phyloP scores from a whole-genome alignment of 2,888 invertebrate species.

The Acrocera orbiculus region DNA sequence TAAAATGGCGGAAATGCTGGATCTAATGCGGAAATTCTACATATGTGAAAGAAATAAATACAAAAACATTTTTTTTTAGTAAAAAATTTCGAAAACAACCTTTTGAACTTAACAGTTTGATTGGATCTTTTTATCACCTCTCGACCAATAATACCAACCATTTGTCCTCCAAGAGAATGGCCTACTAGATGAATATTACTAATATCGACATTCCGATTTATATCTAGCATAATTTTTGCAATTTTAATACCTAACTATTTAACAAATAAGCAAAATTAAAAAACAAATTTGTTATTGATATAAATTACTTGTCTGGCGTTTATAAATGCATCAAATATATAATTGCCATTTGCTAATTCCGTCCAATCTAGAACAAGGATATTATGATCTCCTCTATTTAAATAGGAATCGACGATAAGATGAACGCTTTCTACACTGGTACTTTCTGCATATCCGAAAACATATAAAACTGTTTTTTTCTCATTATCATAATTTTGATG shows the following conservation, averaged over 20 bases:
- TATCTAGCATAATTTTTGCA: slow-evolving; percentile 20
- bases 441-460: slow-evolving; percentile 42
- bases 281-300: not conserved
- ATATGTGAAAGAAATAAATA: not conserved
- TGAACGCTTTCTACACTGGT: slow-evolving; percentile 40
- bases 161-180: slow-evolving; percentile 28
- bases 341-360: slow-evolving; percentile 28
- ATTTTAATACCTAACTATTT: slow-evolving; percentile 20
- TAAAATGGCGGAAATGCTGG: slow-evolving; percentile 44
- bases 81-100: not conserved
- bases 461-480: slow-evolving; percentile 37
- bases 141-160: slow-evolving; percentile 25
- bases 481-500: slow-evolving; percentile 26
- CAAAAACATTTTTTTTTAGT: not conserved
- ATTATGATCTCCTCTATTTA: slow-evolving; percentile 23
- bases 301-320: slow-evolving; percentile 22
- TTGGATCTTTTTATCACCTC: slow-evolving; percentile 17
- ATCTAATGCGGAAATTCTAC: slow-evolving; percentile 40
- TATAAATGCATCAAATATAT: slow-evolving; percentile 26
- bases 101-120: slow-evolving; percentile 9
- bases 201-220: slow-evolving; percentile 24
- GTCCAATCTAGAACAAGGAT: slow-evolving; percentile 27
- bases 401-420: slow-evolving; percentile 28
- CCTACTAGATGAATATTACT: slow-evolving; percentile 26
- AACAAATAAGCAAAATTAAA: not conserved